Evolutionary conservation across 1,140 invertebrate species (phyloP).

Genomic region (Globodera ellingtonae): DNA sequence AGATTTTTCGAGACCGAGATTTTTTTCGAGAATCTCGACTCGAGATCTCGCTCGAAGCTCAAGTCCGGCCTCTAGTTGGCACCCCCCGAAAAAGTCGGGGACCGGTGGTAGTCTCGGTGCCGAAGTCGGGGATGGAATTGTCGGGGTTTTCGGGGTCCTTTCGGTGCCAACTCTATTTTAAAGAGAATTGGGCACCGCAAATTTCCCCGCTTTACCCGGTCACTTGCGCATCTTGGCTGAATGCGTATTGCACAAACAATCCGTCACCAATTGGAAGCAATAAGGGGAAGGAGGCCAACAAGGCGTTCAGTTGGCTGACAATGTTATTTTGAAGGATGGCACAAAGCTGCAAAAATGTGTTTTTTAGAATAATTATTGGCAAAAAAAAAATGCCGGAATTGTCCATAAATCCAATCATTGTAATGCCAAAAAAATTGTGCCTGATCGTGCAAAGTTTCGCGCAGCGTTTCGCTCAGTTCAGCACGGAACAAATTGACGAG

Average conservation of each 20-base stretch:
- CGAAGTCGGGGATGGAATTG: too few species aligned
- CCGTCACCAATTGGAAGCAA: constrained; percentile 42
- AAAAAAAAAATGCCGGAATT: constrained; percentile 3
- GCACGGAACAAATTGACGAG: constrained; percentile 57
- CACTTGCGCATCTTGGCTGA: constrained; percentile 46
- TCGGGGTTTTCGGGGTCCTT: too few species aligned
- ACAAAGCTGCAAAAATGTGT: constrained; percentile 48
- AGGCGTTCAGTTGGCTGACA: constrained; percentile 52
- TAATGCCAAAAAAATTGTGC: constrained; percentile 23
- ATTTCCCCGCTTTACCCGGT: constrained; percentile 27
- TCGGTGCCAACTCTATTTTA: too few species aligned
- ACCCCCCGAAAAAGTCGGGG: too few species aligned
- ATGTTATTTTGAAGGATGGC: constrained; percentile 38
- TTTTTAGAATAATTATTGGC: constrained; percentile 1
- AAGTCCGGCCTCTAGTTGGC: too few species aligned
- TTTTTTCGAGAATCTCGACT: too few species aligned
- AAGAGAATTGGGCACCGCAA: too few species aligned
- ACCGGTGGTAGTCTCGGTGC: too few species aligned
- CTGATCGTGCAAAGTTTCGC: constrained; percentile 54
- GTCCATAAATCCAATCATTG: neutral
- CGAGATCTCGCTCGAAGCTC: too few species aligned
- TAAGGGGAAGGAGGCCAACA: constrained; percentile 50
- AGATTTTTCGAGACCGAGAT: too few species aligned
- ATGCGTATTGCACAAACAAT: constrained; percentile 58
- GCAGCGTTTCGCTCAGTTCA: constrained; percentile 42